Evolutionary conservation across 2,797 vertebrate species (phyloP).

Genomic region (Cottoperca gobio): DNA sequence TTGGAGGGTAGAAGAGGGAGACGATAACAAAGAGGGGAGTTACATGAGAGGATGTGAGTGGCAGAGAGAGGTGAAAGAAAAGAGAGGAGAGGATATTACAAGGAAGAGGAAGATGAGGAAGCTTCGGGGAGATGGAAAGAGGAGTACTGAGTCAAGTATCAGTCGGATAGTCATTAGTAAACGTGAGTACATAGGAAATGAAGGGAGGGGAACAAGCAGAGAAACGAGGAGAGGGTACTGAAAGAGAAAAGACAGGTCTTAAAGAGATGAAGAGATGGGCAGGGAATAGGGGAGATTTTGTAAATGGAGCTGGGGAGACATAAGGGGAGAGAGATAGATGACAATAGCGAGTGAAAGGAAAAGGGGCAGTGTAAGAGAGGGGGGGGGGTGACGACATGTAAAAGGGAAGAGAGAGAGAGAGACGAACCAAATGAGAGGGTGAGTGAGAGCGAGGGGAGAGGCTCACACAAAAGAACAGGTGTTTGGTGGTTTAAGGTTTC

Average conservation of each 20-base stretch:
- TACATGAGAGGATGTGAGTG: conserved; percentile 31
- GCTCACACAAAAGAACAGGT: conserved; percentile 87
- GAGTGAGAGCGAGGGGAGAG: conserved; percentile 34
- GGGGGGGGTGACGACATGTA: conserved; percentile 44
- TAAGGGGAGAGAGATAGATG: conserved; percentile 24
- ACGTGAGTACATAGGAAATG: conserved; percentile 16
- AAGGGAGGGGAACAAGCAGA: conserved; percentile 15
- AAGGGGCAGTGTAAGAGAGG: conserved; percentile 13
- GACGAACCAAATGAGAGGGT: conserved; percentile 45
- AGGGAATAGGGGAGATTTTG: conserved; percentile 18
- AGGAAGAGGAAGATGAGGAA: conserved; percentile 5
- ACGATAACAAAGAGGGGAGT: conserved; percentile 21
- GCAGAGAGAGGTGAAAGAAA: neutral
- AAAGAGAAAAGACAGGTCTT: conserved; percentile 2
- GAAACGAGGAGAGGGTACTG: conserved; percentile 8
- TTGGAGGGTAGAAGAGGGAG: neutral
- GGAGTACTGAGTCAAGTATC: conserved; percentile 15
- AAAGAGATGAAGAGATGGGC: conserved; percentile 35
- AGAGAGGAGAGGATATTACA: neutral
- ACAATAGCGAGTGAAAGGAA: conserved; percentile 55
- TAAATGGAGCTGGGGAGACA: conserved; percentile 48
- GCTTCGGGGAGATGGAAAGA: conserved; percentile 17
- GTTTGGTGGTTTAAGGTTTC: conserved; percentile 86
- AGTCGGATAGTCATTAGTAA: conserved; percentile 7
- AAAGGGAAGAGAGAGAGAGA: conserved; percentile 44